Evolutionary conservation across 1,140 invertebrate genomes (phyloP).

Genomic region (Callitettix versicolor): DNA sequence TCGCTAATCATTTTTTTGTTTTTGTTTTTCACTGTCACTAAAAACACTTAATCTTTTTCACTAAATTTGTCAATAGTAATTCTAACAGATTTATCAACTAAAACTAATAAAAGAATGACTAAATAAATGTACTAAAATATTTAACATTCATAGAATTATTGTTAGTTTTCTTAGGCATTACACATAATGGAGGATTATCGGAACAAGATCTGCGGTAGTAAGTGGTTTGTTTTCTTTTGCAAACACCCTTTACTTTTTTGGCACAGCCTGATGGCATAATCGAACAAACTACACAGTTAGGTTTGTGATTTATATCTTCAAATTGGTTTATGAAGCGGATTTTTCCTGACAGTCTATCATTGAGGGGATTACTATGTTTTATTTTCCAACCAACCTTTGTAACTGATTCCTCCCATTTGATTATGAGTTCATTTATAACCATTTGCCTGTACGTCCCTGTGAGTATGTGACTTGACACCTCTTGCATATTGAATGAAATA

Average conservation of each 20-base stretch:
- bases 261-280: not conserved
- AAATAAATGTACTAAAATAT: too few relatives aligned
- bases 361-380: not conserved
- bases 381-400: not conserved
- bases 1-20: too few relatives aligned
- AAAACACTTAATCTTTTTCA: too few relatives aligned
- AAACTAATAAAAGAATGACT: too few relatives aligned
- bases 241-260: not conserved
- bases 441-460: not conserved
- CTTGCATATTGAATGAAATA: not conserved
- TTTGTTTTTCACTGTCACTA: too few relatives aligned
- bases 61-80: too few relatives aligned
- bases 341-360: not conserved
- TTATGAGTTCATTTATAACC: not conserved
- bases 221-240: conserved; percentile 3
- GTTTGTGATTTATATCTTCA: not conserved
- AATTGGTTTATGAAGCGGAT: not conserved
- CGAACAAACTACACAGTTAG: not conserved
- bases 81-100: too few relatives aligned
- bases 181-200: conserved; percentile 6
- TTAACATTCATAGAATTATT: too few relatives aligned
- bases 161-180: too few relatives aligned
- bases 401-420: not conserved
- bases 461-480: not conserved
- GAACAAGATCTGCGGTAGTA: not conserved